Base-by-base conservation (phyloP, 1,140 invertebrate species). In the Chymomyza costata region DNA sequence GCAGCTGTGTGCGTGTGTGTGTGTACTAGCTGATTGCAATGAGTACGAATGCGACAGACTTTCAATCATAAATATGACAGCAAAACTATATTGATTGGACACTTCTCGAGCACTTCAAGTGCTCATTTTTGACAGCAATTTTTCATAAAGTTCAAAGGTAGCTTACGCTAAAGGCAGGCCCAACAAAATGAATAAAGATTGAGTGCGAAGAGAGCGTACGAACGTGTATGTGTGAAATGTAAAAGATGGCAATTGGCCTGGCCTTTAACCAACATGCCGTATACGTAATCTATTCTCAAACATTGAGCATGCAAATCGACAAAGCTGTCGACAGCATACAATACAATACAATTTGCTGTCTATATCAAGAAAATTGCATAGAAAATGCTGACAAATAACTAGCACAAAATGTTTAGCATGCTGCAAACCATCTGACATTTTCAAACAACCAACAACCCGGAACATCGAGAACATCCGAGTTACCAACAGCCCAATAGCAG, bases 301-400 rank as follows among this genome's bases (percentile, higher is more conserved):
- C 51, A 59, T 35, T 46, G 62, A 78, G 52, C 60, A 55, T 57
- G 71, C 71, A 78, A 66, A 78, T 78, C 71, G 71, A 78, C 56
- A 46, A 35, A 64, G 18, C 60, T 58, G 49, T 73, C 68, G 60
- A 51, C 66, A 59, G 50, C 21, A 25, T 53, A 76, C 71, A 78
- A 76, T 76, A 76, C 71, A 76, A 76, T 68, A 76, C 71, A 76
- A 76, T 76, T 76, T 78, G 71, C 71, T 65, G 70, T 65, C 56
- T 56, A 62, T 38, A 55, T 53, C 59, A 47, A 59, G 66, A 53
- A 28, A 70, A 67, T 67, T 66, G 73, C 67, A 80, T 80, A 65
- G 80, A 80, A 78, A 78, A 78, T 67, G 63, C 71, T 67, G 66
- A 55, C 73, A 65, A 76, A 76, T 76, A 66, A 70, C 65, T 63